A percentile compares a stretch with the other conserved stretches of the same genome.
phyloP scores from a whole-genome alignment of 2,113 vertebrate genomes.

The Salvelinus sp. region DNA sequence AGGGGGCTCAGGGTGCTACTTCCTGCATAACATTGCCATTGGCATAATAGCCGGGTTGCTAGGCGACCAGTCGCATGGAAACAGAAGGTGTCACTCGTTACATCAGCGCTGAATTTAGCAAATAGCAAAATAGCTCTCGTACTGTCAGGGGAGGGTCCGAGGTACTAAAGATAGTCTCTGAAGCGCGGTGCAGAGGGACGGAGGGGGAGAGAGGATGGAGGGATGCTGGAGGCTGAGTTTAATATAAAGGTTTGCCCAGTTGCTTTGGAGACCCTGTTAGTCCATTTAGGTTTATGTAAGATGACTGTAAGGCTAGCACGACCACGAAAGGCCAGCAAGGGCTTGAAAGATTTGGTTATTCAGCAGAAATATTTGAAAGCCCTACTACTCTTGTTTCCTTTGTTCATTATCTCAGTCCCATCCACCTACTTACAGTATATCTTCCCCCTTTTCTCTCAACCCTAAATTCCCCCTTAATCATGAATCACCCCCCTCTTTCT shows the following conservation, averaged over 20 bases:
- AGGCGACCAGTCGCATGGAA: slow-evolving; percentile 74
- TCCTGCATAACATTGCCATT: slow-evolving; percentile 63
- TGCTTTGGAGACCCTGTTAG: not conserved
- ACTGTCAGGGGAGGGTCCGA: slow-evolving; percentile 37
- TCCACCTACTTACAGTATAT: no score
- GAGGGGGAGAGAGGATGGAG: slow-evolving; percentile 24
- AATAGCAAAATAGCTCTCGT: slow-evolving; percentile 69
- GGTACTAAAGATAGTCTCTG: slow-evolving; percentile 60
- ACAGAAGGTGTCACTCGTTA: slow-evolving; percentile 69
- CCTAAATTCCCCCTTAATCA: no score
- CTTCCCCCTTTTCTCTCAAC: no score
- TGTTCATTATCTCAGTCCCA: no score
- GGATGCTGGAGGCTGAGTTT: not conserved
- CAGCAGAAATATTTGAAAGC: not conserved
- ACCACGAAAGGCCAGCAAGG: no score
- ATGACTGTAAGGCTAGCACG: not conserved
- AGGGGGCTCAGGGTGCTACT: slow-evolving; percentile 58
- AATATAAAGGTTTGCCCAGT: not conserved
- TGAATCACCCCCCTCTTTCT: no score
- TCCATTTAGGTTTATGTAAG: not conserved
- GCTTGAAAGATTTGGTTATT: not conserved
- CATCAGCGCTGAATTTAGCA: slow-evolving; percentile 74
- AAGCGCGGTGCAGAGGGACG: slow-evolving; percentile 28
- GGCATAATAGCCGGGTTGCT: slow-evolving; percentile 73
- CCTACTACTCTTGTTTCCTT: no score